Conservation (phyloP, 2,113 vertebrate species). For the Helogale parvula region DNA sequence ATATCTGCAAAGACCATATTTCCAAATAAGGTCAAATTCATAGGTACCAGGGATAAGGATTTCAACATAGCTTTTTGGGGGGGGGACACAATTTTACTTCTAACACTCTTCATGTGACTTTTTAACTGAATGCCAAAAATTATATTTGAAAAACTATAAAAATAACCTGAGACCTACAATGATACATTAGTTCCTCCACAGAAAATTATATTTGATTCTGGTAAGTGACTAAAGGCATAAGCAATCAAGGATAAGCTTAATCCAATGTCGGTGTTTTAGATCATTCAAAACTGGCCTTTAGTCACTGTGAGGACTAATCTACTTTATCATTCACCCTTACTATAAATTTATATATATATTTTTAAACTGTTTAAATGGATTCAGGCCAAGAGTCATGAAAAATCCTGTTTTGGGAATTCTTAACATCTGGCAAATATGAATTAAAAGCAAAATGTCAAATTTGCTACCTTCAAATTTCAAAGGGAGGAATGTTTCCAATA, state of each 20-base stretch:
- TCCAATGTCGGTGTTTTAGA: background rate
- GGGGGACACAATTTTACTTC: background rate
- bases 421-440: background rate
- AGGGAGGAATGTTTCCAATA: background rate
- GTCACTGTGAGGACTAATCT: background rate
- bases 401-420: background rate
- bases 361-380: background rate
- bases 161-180: background rate
- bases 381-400: background rate
- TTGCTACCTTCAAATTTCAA: background rate
- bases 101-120: background rate
- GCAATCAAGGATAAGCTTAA: background rate
- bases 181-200: background rate
- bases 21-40: background rate
- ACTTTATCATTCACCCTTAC: background rate
- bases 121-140: background rate
- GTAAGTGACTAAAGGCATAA: background rate
- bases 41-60: background rate
- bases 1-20: background rate
- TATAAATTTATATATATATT: background rate
- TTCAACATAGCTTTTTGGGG: background rate
- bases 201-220: background rate
- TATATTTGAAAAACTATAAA: background rate
- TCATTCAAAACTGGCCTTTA: background rate
- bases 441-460: background rate